A percentile compares a stretch with the other conserved stretches of the same genome.
Conservation (phyloP, 1,140 invertebrate species). For the Telenomus remus region DNA sequence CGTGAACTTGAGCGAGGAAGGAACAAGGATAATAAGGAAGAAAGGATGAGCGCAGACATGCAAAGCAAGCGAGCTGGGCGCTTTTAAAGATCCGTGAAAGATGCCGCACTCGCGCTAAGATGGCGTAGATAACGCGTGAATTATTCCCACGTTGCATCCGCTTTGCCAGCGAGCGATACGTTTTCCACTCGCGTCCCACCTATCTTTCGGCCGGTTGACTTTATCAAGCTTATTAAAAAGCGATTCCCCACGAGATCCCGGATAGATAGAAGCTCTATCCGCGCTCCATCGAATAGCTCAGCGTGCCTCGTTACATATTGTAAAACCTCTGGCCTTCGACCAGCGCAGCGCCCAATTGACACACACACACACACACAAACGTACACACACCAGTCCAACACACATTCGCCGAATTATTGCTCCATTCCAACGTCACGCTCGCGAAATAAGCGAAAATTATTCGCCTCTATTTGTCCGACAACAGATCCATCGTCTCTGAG, state of each 20-base stretch:
- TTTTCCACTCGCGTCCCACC: constrained; percentile 59
- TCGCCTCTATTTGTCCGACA: no score
- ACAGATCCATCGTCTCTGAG: no score
- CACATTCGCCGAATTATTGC: constrained; percentile 51
- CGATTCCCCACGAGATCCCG: constrained; percentile 69
- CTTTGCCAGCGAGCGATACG: constrained; percentile 66
- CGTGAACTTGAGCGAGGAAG: constrained; percentile 27
- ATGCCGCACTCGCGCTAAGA: constrained; percentile 68
- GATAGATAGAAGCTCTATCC: constrained; percentile 69
- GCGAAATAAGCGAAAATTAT: no score
- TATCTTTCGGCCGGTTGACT: constrained; percentile 66
- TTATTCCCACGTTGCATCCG: constrained; percentile 73
- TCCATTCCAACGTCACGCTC: background rate
- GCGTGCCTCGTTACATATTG: constrained; percentile 56
- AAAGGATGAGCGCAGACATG: constrained; percentile 32
- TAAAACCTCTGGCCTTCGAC: constrained; percentile 42
- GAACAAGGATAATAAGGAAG: constrained; percentile 30
- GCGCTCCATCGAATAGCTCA: constrained; percentile 66
- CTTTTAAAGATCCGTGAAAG: constrained; percentile 63
- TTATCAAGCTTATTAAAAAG: constrained; percentile 75
- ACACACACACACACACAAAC: background rate
- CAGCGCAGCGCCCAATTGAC: constrained; percentile 42
- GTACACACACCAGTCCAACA: background rate
- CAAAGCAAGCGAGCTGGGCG: constrained; percentile 26
- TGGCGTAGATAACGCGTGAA: constrained; percentile 74